phyloP scores from a whole-genome alignment of 2,888 invertebrate genomes.

The Lingula anatina region DNA sequence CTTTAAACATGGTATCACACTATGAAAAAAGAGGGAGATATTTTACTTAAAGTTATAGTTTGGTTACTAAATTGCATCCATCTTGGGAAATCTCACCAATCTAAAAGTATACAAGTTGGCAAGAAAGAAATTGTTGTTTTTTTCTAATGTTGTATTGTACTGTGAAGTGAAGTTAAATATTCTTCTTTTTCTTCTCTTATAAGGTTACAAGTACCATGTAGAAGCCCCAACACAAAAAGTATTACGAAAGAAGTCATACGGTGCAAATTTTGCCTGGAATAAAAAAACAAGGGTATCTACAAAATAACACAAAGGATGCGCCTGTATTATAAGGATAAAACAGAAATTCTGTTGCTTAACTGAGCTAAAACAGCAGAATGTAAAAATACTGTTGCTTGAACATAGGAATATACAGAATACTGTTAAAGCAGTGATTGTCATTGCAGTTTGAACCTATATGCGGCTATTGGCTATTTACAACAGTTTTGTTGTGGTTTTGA shows the following conservation, averaged over 20 bases:
- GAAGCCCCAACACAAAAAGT: slow-evolving; percentile 70
- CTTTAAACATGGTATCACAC: background rate
- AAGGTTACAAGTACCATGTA: slow-evolving; percentile 80
- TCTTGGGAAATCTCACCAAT: background rate
- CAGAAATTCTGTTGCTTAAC: no score
- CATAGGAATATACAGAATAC: no score
- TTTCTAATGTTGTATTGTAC: background rate
- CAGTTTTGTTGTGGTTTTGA: no score
- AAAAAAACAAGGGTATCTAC: slow-evolving; percentile 90
- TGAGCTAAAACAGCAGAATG: no score
- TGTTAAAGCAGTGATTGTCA: no score
- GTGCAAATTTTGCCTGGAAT: slow-evolving; percentile 93
- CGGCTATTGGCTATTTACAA: no score
- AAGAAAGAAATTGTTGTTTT: background rate
- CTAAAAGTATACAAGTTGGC: no score
- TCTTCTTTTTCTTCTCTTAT: slow-evolving; percentile 5
- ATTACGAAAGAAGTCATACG: slow-evolving; percentile 83
- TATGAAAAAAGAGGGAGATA: background rate
- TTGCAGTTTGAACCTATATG: no score
- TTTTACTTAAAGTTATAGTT: background rate
- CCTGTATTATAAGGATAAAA: no score
- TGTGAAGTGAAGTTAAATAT: background rate
- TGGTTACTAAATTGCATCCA: slow-evolving; percentile 4
- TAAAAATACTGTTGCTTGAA: no score
- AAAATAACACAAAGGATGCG: no score